Base-by-base conservation (phyloP, 2,888 invertebrate species). In the Rhagium mordax region DNA sequence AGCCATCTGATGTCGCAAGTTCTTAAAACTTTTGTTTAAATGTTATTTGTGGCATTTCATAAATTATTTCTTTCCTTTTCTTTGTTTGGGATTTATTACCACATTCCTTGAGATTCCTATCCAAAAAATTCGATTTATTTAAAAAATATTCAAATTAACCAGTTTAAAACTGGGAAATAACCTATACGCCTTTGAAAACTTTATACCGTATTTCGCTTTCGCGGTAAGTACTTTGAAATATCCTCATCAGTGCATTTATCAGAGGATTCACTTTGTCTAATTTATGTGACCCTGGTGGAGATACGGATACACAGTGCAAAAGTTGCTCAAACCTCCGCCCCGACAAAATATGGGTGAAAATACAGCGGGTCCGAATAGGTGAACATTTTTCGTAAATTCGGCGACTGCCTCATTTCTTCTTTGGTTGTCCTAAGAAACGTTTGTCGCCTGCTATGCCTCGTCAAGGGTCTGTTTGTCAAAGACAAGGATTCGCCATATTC, bases 131-230 rank as follows among this genome's bases (percentile, higher is more conserved):
- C n/a, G n/a, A n/a, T n/a, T n/a, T n/a, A n/a, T n/a, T n/a, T n/a
- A n/a, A n/a, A n/a, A n/a, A n/a, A n/a, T n/a, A n/a, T n/a, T n/a
- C n/a, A n/a, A n/a, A n/a, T n/a, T n/a, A n/a, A n/a, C n/a, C n/a
- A n/a, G n/a, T n/a, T n/a, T n/a, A n/a, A n/a, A n/a, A n/a, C n/a
- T n/a, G n/a, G n/a, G n/a, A n/a, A n/a, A n/a, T n/a, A n/a, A n/a
- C n/a, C n/a, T n/a, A n/a, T n/a, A n/a, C n/a, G n/a, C n/a, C n/a
- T n/a, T n/a, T n/a, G n/a, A n/a, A n/a, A n/a, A n/a, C 74, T 80
- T 80, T 33, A 79, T 80, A 49, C 81, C 80, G 68, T 79, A 81
- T 74, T 77, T 76, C 49, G 76, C 62, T 66, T 74, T 76, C 67
- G 78, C 79, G 33, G 41, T 48, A 41, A 41, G 41, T 41, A 41